Percentiles rank a stretch among this genome's conserved stretches.
These are phyloP conservation scores for Dicycla oo DNA, from an alignment of 2,888 invertebrate genomes.

Conservation along the genomic window DNA sequence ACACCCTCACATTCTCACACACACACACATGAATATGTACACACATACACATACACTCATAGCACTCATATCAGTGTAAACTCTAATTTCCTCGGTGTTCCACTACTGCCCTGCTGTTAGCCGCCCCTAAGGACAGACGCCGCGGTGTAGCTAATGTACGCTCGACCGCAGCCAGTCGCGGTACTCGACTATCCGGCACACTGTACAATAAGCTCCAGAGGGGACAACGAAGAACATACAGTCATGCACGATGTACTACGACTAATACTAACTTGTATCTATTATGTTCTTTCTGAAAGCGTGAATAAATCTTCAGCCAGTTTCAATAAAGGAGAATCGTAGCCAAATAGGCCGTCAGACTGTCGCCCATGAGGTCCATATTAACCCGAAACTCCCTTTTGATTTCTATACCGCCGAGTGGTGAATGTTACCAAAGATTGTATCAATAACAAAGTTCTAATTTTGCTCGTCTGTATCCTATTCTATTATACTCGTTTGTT, in stretches of 20 bases:
- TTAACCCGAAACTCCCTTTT: slow-evolving; percentile 30
- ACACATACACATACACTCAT: no score
- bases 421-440: slow-evolving; percentile 8
- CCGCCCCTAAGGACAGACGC: slow-evolving; percentile 43
- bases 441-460: slow-evolving; percentile 19
- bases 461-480: slow-evolving; percentile 6
- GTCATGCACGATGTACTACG: slow-evolving; percentile 28
- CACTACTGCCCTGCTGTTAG: slow-evolving; percentile 30
- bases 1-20: no score
- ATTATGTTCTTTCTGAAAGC: slow-evolving; percentile 44
- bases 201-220: slow-evolving; percentile 26
- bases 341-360: slow-evolving; percentile 22
- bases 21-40: no score
- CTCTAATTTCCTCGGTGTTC: slow-evolving; percentile 40
- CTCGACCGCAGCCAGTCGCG: slow-evolving; percentile 42
- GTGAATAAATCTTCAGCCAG: slow-evolving; percentile 53
- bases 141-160: slow-evolving; percentile 53
- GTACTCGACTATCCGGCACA: slow-evolving; percentile 15
- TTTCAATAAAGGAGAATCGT: slow-evolving; percentile 33
- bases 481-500: neutral
- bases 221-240: slow-evolving; percentile 29
- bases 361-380: neutral
- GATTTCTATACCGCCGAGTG: slow-evolving; percentile 2
- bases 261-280: slow-evolving; percentile 49
- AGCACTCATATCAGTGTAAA: slow-evolving; percentile 38